Percentiles rank a stretch among this genome's conserved stretches.
These are phyloP conservation scores for Spodoptera litura DNA, from an alignment of 1,140 invertebrate genomes.

Conservation along the genomic window DNA sequence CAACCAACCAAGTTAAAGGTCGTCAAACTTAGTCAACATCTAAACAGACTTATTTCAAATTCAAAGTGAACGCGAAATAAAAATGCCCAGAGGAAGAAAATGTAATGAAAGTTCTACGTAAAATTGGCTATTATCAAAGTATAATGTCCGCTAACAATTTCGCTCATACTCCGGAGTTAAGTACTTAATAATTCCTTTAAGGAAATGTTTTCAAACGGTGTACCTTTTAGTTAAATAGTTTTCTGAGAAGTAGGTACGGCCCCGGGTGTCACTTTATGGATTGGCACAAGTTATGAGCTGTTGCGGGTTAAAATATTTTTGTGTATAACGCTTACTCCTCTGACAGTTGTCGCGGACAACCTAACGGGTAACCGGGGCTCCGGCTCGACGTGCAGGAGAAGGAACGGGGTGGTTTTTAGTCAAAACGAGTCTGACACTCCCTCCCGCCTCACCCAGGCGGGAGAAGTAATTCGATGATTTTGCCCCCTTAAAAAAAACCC, in stretches of 20 bases:
- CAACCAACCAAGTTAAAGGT: too few species aligned
- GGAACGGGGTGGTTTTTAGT: too few species aligned
- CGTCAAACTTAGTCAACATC: neutral
- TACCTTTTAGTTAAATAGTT: conserved; percentile 71
- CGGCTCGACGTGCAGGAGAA: too few species aligned
- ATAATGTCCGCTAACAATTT: conserved; percentile 59
- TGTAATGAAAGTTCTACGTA: conserved; percentile 37
- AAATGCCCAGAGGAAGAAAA: conserved; percentile 19
- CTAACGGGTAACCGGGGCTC: too few species aligned
- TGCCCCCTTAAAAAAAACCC: too few species aligned
- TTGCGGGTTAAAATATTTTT: neutral
- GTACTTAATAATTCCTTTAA: conserved; percentile 71
- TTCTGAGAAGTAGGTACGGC: conserved; percentile 47
- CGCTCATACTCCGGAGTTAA: conserved; percentile 59
- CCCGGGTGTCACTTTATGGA: conserved; percentile 51
- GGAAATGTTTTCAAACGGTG: conserved; percentile 71
- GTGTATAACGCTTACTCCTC: too few species aligned
- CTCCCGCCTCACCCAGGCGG: too few species aligned
- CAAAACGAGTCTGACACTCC: too few species aligned
- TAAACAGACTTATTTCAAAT: neutral
- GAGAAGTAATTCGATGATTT: too few species aligned
- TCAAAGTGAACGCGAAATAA: conserved; percentile 1
- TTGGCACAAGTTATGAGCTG: conserved; percentile 24
- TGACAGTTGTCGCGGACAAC: too few species aligned
- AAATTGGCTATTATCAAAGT: conserved; percentile 55